Percentiles rank a stretch among this genome's conserved stretches.
Evolutionary conservation across 2,797 vertebrate genomes (phyloP).

Genomic region (Phoeniculus purpureus): DNA sequence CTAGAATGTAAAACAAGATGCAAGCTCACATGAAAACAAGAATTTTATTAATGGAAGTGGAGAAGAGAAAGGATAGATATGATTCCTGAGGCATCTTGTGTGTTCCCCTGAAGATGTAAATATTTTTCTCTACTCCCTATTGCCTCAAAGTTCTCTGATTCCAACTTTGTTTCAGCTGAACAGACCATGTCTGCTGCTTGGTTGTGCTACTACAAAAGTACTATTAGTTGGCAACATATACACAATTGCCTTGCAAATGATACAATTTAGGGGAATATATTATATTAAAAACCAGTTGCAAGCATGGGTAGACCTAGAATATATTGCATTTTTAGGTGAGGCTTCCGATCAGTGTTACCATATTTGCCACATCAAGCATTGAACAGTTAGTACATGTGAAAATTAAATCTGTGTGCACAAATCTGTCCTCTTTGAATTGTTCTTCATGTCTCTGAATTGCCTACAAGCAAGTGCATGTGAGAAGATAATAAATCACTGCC

Average conservation of each 20-base stretch:
- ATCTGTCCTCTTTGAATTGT: background rate
- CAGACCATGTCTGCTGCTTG: background rate
- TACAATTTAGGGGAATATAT: background rate
- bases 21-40: background rate
- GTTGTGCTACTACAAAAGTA: background rate
- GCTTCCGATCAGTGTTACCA: background rate
- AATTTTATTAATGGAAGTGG: background rate
- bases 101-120: background rate
- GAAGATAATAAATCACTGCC: slow-evolving; percentile 36
- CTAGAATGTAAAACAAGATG: background rate
- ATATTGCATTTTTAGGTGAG: background rate
- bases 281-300: background rate
- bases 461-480: slow-evolving; percentile 14
- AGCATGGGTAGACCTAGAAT: background rate
- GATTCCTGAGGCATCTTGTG: background rate
- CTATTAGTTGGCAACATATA: background rate
- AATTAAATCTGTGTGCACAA: slow-evolving; percentile 3
- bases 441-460: slow-evolving; percentile 1
- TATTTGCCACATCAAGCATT: background rate
- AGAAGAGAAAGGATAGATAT: background rate
- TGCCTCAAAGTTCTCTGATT: background rate
- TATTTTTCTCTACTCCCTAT: background rate
- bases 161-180: background rate
- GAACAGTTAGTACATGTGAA: background rate
- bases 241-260: background rate